Conservation (phyloP, 2,797 vertebrate species). For the Ctenopoma kingsleyae region DNA sequence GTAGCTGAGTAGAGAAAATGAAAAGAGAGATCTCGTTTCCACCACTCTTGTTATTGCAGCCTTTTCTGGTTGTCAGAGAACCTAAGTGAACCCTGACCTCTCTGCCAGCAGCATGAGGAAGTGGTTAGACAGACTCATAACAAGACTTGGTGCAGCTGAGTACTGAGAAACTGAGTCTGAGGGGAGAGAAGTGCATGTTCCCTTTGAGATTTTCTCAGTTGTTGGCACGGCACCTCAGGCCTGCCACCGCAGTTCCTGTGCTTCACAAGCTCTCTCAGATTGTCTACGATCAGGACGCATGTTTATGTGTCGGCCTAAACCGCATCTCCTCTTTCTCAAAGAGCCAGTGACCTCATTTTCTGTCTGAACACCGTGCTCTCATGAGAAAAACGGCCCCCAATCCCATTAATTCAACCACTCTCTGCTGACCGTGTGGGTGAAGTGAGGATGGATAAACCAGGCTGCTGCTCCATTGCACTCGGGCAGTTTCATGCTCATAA, state of each 20-base stretch:
- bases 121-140: slow-evolving; percentile 86
- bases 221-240: slow-evolving; percentile 58
- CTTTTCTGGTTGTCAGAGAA: slow-evolving; percentile 71
- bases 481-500: slow-evolving; percentile 76
- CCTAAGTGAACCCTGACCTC: slow-evolving; percentile 66
- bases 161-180: slow-evolving; percentile 58
- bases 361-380: slow-evolving; percentile 38
- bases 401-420: slow-evolving; percentile 57
- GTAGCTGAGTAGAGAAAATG: slow-evolving; percentile 47
- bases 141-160: slow-evolving; percentile 57
- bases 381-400: slow-evolving; percentile 38
- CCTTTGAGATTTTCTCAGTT: slow-evolving; percentile 49
- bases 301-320: slow-evolving; percentile 43
- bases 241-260: slow-evolving; percentile 38
- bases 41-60: slow-evolving; percentile 67
- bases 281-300: slow-evolving; percentile 16
- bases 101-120: slow-evolving; percentile 85
- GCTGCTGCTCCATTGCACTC: slow-evolving; percentile 66
- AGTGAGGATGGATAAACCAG: slow-evolving; percentile 70
- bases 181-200: slow-evolving; percentile 46
- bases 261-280: slow-evolving; percentile 28
- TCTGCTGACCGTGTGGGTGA: slow-evolving; percentile 65
- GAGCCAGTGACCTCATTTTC: slow-evolving; percentile 55
- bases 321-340: slow-evolving; percentile 37
- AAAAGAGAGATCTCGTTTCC: slow-evolving; percentile 52